Percentiles rank a stretch among this genome's conserved stretches.
These are phyloP conservation scores for Gymnoscelis rufifasciata DNA, from an alignment of 2,888 invertebrate genomes.

Conservation along the genomic window DNA sequence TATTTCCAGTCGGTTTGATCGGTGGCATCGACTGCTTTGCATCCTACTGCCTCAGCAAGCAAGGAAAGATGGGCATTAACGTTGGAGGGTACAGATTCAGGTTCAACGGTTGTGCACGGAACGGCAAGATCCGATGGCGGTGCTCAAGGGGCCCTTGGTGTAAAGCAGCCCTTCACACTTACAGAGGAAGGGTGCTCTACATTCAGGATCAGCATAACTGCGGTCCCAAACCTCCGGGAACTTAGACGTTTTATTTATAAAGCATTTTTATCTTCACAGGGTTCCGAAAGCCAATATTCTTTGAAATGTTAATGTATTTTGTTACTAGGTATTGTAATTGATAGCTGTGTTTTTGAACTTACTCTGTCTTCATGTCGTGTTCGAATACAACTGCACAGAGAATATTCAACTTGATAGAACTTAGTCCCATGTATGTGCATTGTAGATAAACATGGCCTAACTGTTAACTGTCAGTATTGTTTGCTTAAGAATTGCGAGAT, in stretches of 20 bases:
- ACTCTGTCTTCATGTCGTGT: no score
- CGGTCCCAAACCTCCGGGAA: slow-evolving; percentile 60
- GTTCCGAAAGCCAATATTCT: no score
- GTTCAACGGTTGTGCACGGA: slow-evolving; percentile 70
- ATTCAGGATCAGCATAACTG: slow-evolving; percentile 71
- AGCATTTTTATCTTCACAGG: background rate
- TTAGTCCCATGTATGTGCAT: no score
- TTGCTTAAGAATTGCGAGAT: background rate
- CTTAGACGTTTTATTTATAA: background rate
- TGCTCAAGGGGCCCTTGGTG: slow-evolving; percentile 73
- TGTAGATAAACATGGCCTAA: background rate
- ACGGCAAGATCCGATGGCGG: slow-evolving; percentile 71
- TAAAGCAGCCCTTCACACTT: slow-evolving; percentile 70
- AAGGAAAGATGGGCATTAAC: slow-evolving; percentile 74
- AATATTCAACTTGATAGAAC: no score
- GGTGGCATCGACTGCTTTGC: slow-evolving; percentile 67
- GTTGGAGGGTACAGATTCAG: slow-evolving; percentile 70
- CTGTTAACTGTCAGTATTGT: background rate
- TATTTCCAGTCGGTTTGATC: slow-evolving; percentile 55
- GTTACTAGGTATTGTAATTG: no score
- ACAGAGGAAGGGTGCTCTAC: slow-evolving; percentile 66
- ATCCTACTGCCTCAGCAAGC: slow-evolving; percentile 73
- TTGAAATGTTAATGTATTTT: no score
- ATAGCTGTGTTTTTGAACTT: no score
- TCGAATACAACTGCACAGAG: no score